These are phyloP conservation scores for Lasioglossum baleicum DNA, from an alignment of 1,140 invertebrate species.

Conservation along the genomic window DNA sequence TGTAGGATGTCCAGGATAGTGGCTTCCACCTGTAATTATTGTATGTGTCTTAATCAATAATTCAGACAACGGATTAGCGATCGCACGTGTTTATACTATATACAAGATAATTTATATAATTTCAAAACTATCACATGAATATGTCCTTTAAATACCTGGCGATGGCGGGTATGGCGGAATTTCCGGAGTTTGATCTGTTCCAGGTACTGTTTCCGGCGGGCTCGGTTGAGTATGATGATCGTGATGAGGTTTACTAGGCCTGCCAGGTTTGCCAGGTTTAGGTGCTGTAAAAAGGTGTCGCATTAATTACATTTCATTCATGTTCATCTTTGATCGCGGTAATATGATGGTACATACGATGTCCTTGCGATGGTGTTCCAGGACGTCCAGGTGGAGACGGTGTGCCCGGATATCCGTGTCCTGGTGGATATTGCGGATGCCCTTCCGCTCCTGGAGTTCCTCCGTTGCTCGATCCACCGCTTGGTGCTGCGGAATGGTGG, in stretches of 20 bases:
- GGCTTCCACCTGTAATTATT: conserved; percentile 55
- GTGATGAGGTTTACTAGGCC: neutral
- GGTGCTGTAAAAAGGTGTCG: neutral
- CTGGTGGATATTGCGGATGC: too few relatives aligned
- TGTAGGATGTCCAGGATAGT: conserved; percentile 35
- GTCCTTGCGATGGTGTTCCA: too few relatives aligned
- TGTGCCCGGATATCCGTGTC: too few relatives aligned
- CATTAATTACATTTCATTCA: too few relatives aligned
- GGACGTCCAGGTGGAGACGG: too few relatives aligned
- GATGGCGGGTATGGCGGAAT: conserved; percentile 45
- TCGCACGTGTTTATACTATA: too few relatives aligned
- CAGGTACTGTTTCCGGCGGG: neutral
- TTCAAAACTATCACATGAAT: neutral
- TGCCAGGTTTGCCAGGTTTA: conserved; percentile 23
- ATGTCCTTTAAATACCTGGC: neutral
- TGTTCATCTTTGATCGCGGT: too few relatives aligned
- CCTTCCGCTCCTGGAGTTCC: too few relatives aligned
- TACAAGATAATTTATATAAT: too few relatives aligned
- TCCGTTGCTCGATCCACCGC: too few relatives aligned
- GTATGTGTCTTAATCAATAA: neutral
- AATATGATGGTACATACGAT: too few relatives aligned
- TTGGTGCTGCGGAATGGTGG: too few relatives aligned
- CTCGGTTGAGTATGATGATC: conserved; percentile 1
- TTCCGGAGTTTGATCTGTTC: conserved; percentile 12
- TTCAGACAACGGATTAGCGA: neutral